Base-by-base conservation (phyloP, 1,140 invertebrate genomes). In the Euglossa dilemma region DNA sequence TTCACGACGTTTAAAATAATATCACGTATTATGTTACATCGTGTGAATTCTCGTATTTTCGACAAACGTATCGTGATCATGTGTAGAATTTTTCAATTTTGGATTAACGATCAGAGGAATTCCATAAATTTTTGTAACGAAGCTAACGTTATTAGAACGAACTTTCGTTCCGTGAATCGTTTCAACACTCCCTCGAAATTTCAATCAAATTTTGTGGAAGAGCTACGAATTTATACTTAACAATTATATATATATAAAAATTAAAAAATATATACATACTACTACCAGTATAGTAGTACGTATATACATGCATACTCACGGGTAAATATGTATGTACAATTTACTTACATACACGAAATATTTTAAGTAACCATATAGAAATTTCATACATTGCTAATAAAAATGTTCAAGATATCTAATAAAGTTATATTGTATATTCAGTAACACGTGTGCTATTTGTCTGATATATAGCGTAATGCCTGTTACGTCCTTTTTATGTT, bases 371-470 rank as follows among this genome's bases (percentile, higher is more conserved):
- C 61, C 80, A 71, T 90, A 91, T 88, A 86, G 76, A 89, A 91
- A 88, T 91, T 92, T 91, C 91, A 74, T 92, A 92, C 90, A 91
- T 92, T 88, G 87, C 89, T 90, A 89, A 90, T 84, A 86, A 89
- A 90, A 90, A 89, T 93, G 88, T 92, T 92, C 86, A 90, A 91
- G 84, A 90, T 90, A 85, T 91, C 89, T 92, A 93, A 92, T 92
- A 92, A 93, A 93, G 90, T 92, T 91, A 92, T 91, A 93, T 93
- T 93, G 91, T 91, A 92, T 91, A 93, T 93, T 93, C 86, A 87
- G 86, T 88, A 88, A 86, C n/a, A 76, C 36, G 69, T 66, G 63
- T 80, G 57, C 85, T 71, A 66, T 79, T 76, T 78, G 54, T 76
- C 80, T 56, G 12, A 8, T 23, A 61, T 11, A 77, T 63, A 66